A percentile compares a stretch with the other conserved stretches of the same genome.
Evolutionary conservation across 1,140 invertebrate species (phyloP).

Genomic region (Augochlora pura): DNA sequence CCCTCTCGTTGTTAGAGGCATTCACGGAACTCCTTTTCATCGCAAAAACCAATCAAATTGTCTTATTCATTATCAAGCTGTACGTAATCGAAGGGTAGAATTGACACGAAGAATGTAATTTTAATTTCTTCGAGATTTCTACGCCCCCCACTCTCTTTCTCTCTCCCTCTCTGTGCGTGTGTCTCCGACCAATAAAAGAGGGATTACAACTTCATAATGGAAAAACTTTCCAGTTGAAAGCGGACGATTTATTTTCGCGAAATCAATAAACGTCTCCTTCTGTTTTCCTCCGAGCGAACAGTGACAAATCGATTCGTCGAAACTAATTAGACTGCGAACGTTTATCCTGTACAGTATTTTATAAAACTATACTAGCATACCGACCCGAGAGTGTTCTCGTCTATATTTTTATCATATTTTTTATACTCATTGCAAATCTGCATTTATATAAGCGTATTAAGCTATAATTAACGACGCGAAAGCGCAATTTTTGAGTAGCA

Average conservation of each 20-base stretch:
- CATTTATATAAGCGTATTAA: no score
- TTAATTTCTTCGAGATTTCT: not conserved
- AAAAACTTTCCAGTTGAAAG: not conserved
- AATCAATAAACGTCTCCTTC: not conserved
- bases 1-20: no score
- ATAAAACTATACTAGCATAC: no score
- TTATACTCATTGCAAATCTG: no score
- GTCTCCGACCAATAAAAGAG: not conserved
- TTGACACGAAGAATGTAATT: not conserved
- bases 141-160: no score
- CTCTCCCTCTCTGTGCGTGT: no score
- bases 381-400: no score
- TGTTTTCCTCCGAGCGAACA: not conserved
- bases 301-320: not conserved
- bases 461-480: no score
- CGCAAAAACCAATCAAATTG: not conserved
- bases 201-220: constrained; percentile 21
- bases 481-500: no score
- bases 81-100: not conserved
- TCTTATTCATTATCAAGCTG: not conserved
- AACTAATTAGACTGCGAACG: not conserved
- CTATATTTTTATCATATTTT: no score
- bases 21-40: no score
- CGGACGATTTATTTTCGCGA: not conserved
- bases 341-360: no score